phyloP scores from a whole-genome alignment of 2,888 invertebrate species.

The Lissonota sp. region DNA sequence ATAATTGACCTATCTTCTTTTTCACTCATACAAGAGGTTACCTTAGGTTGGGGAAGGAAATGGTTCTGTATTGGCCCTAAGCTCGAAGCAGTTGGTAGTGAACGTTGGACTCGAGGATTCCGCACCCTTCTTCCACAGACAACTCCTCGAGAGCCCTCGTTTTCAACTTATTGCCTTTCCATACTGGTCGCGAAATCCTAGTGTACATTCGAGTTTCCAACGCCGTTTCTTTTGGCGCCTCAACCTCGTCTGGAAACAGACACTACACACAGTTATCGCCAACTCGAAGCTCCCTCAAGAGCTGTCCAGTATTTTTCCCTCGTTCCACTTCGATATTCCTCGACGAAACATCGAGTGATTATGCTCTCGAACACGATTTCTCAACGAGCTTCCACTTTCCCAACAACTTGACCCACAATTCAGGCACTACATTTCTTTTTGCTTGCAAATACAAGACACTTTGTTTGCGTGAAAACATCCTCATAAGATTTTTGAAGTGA shows the following conservation, averaged over 20 bases:
- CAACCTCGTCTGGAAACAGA: conserved; percentile 21
- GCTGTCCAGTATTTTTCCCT: not conserved
- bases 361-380: conserved; percentile 10
- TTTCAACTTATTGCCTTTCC: conserved; percentile 32
- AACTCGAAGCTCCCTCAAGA: conserved; percentile 3
- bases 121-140: conserved; percentile 53
- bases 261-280: not conserved
- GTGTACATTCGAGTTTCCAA: conserved; percentile 45
- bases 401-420: not conserved
- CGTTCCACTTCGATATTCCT: conserved; percentile 22
- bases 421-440: too few species aligned
- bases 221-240: conserved; percentile 37
- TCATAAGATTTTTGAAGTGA: too few species aligned
- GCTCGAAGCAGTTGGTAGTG: conserved; percentile 1
- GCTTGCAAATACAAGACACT: too few species aligned
- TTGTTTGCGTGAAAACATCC: too few species aligned
- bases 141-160: conserved; percentile 58
- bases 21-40: too few species aligned
- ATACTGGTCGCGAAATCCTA: conserved; percentile 48
- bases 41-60: not conserved
- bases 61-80: not conserved
- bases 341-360: conserved; percentile 10
- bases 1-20: too few species aligned
- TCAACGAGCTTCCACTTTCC: not conserved
- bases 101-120: conserved; percentile 65